A percentile compares a stretch with the other conserved stretches of the same genome.
phyloP scores from a whole-genome alignment of 35 echinoderm and acorn worm species.

The Heliocidaris tuberculata region DNA sequence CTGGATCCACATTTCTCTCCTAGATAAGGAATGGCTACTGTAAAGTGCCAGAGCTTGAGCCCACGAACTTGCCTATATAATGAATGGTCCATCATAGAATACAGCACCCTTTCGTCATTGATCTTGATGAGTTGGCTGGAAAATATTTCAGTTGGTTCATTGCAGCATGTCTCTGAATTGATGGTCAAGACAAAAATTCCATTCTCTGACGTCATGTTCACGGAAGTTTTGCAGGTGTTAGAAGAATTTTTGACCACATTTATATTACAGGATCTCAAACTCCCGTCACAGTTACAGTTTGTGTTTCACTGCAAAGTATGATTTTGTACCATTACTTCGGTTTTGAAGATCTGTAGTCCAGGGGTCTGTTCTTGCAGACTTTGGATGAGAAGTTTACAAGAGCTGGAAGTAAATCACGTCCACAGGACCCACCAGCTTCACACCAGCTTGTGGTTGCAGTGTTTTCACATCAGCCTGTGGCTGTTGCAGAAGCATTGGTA shows the following conservation, averaged over 20 bases:
- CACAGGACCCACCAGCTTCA: too few relatives aligned
- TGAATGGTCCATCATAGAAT: neutral
- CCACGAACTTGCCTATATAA: too few relatives aligned
- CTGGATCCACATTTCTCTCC: too few relatives aligned
- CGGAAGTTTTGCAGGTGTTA: neutral
- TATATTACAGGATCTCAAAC: neutral
- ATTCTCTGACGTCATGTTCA: neutral
- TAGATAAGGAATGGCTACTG: too few relatives aligned
- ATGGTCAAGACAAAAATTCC: neutral
- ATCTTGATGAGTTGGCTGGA: neutral
- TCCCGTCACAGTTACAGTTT: neutral
- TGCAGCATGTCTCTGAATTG: neutral
- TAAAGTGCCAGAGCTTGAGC: too few relatives aligned
- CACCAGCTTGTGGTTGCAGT: too few relatives aligned
- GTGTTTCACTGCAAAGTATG: neutral
- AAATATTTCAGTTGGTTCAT: neutral
- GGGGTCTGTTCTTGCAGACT: neutral
- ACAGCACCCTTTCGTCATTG: neutral
- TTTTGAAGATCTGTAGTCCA: neutral
- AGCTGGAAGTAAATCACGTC: too few relatives aligned
- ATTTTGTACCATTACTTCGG: neutral
- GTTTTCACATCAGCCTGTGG: too few relatives aligned
- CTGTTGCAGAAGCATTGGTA: too few relatives aligned
- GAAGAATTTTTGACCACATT: neutral
- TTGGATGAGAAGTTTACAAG: neutral